Evolutionary conservation across 2,113 vertebrate species (phyloP).

Genomic region (Anarhynchus alexandrinus): DNA sequence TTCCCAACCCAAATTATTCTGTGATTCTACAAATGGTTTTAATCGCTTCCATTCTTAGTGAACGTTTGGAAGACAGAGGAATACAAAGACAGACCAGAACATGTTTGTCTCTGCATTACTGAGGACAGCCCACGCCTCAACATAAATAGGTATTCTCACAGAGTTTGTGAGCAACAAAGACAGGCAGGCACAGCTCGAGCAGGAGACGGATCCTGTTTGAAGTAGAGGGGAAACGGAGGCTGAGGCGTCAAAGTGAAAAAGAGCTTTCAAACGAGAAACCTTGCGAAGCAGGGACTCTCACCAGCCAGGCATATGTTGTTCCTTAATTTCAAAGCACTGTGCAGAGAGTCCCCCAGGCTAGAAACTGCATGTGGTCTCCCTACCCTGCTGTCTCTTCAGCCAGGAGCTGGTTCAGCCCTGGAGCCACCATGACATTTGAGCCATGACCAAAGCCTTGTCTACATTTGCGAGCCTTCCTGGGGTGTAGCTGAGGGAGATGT

Average conservation of each 20-base stretch:
- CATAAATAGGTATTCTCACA: neutral
- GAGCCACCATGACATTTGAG: neutral
- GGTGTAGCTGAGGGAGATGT: neutral
- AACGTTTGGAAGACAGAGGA: neutral
- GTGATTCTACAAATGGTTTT: neutral
- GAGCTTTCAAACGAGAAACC: neutral
- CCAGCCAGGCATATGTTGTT: neutral
- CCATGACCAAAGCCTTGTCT: neutral
- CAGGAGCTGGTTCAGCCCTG: neutral
- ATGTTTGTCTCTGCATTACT: neutral
- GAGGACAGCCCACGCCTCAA: no score
- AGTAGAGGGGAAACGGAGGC: neutral
- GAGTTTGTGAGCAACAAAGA: neutral
- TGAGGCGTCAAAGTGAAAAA: neutral
- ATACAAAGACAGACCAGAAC: neutral
- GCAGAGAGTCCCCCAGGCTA: neutral
- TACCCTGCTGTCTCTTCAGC: neutral
- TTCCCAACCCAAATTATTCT: neutral
- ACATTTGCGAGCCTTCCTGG: neutral
- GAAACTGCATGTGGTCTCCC: neutral
- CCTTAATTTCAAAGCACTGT: neutral
- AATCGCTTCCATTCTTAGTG: neutral
- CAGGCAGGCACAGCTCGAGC: neutral
- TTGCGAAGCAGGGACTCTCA: neutral
- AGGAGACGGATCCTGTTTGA: neutral